Conservation (phyloP, 2,113 vertebrate genomes). For the Cynoglossus semilaevis region DNA sequence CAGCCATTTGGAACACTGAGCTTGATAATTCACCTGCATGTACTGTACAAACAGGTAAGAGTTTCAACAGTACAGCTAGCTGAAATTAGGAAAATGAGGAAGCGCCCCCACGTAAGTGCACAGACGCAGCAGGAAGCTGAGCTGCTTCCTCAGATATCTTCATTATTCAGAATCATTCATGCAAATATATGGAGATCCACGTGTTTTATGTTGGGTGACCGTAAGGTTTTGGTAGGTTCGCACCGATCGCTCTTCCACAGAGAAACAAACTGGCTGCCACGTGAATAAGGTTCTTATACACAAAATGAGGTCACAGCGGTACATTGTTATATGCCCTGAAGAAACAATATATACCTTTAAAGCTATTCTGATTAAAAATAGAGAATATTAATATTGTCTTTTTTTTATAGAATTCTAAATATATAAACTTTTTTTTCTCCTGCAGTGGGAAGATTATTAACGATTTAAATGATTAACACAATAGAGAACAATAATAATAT, state of each 20-base stretch:
- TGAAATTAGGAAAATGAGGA: constrained; percentile 7
- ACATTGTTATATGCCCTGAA: constrained; percentile 64
- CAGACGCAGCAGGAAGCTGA: constrained; percentile 9
- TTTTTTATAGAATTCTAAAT: constrained; percentile 71
- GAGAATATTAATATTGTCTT: constrained; percentile 63
- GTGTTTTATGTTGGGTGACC: too few relatives aligned
- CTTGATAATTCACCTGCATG: constrained; percentile 11
- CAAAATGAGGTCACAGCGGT: constrained; percentile 68
- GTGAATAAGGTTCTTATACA: constrained; percentile 46
- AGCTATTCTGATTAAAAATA: constrained; percentile 76
- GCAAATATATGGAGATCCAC: constrained; percentile 7
- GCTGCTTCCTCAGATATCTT: constrained; percentile 3
- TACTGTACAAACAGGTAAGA: constrained; percentile 28
- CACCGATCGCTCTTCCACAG: constrained; percentile 14
- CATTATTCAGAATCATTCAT: neutral
- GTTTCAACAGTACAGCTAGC: constrained; percentile 3
- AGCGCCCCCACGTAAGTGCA: constrained; percentile 8
- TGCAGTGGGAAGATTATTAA: constrained; percentile 59
- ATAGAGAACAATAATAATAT: constrained; percentile 64
- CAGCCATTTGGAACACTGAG: constrained; percentile 30
- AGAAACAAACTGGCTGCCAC: constrained; percentile 37
- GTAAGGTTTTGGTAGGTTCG: neutral
- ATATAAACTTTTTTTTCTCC: constrained; percentile 64
- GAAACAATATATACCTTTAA: constrained; percentile 66
- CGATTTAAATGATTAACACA: constrained; percentile 65